These are phyloP conservation scores for Pedionomus torquatus DNA, from an alignment of 2,113 vertebrate species.

Conservation along the genomic window DNA sequence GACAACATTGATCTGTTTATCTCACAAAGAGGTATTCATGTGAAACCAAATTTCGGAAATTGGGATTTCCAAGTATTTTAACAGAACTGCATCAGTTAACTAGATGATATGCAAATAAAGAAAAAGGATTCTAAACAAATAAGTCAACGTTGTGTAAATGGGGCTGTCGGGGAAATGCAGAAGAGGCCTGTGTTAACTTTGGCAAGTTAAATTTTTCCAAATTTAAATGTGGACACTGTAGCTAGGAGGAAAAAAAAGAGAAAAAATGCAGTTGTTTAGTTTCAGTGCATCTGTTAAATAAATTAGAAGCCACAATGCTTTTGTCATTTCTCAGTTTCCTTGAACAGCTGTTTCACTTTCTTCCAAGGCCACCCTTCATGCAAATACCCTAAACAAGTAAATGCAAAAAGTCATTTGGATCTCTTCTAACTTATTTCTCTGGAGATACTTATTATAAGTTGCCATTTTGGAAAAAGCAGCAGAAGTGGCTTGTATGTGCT, in stretches of 20 bases:
- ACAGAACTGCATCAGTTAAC: neutral
- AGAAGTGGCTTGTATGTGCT: neutral
- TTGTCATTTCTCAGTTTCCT: slow-evolving; percentile 3
- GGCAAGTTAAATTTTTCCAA: neutral
- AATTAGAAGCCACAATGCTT: neutral
- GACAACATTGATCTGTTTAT: neutral
- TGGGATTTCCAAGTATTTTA: neutral
- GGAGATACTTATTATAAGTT: neutral
- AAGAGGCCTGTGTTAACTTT: neutral
- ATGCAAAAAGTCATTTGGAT: neutral
- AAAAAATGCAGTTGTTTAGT: neutral
- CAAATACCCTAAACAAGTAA: neutral
- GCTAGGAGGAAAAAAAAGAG: neutral
- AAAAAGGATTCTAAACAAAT: neutral
- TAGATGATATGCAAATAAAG: neutral
- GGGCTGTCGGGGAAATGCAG: neutral
- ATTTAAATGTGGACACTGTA: neutral
- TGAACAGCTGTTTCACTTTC: neutral
- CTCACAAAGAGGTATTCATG: neutral
- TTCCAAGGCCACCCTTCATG: neutral
- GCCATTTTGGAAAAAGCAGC: neutral
- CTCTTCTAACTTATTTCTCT: neutral
- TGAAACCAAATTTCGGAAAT: neutral
- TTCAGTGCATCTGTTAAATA: slow-evolving; percentile 12
- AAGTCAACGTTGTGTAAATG: neutral